A percentile compares a stretch with the other conserved stretches of the same genome.
These are phyloP conservation scores for Ceramica pisi DNA, from an alignment of 2,888 invertebrate species.

Conservation along the genomic window DNA sequence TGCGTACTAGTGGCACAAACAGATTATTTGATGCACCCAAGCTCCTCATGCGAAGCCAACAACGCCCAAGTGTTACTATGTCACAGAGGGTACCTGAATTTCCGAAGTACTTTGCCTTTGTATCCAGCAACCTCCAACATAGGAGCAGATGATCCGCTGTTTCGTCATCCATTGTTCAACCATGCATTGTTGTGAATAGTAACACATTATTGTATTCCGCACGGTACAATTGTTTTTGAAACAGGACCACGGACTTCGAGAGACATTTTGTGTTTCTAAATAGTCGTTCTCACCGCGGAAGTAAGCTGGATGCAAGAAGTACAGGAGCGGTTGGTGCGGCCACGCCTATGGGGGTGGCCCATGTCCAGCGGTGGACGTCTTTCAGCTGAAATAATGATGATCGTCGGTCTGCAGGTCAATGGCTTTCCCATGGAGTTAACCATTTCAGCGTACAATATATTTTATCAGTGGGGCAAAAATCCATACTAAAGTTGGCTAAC, in stretches of 20 bases:
- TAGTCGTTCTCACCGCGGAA: neutral
- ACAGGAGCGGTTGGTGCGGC: neutral
- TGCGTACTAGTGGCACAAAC: too few relatives aligned
- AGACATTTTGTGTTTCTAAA: neutral
- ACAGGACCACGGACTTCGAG: neutral
- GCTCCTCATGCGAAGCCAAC: too few relatives aligned
- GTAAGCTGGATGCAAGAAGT: neutral
- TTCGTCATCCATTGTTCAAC: neutral
- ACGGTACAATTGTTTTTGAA: neutral
- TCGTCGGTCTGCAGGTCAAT: neutral
- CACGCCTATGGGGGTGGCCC: neutral
- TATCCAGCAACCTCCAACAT: too few relatives aligned
- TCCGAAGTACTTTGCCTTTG: too few relatives aligned
- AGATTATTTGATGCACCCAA: too few relatives aligned
- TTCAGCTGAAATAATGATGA: neutral
- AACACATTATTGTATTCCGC: neutral
- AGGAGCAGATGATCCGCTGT: too few relatives aligned
- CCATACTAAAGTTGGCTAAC: neutral
- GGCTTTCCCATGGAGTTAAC: neutral
- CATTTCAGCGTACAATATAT: neutral
- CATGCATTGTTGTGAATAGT: neutral
- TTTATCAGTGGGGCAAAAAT: neutral
- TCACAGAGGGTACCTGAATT: too few relatives aligned
- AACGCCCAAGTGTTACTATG: too few relatives aligned
- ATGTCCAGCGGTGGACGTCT: neutral